These are phyloP conservation scores for Panonychus citri DNA, from an alignment of 1,140 invertebrate species.

Conservation along the genomic window DNA sequence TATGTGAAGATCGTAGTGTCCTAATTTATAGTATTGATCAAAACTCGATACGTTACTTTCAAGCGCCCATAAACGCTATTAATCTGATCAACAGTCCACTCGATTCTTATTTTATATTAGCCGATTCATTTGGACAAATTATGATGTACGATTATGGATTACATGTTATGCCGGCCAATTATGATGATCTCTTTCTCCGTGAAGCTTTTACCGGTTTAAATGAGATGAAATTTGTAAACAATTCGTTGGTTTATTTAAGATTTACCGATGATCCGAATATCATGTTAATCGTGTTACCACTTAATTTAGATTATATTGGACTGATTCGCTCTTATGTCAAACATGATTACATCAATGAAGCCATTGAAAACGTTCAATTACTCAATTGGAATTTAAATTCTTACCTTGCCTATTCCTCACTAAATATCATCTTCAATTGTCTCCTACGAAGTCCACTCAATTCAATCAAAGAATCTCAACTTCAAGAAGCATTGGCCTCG, in stretches of 20 bases:
- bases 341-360: slow-evolving; percentile 10
- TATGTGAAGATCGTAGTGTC: slow-evolving; percentile 8
- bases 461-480: slow-evolving; percentile 3
- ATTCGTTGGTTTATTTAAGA: background rate
- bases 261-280: background rate
- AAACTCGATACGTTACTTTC: slow-evolving; percentile 5
- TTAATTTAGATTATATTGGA: background rate
- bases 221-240: background rate
- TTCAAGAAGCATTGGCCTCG: slow-evolving; percentile 12
- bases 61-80: slow-evolving; percentile 3
- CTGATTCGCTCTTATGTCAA: slow-evolving; percentile 12
- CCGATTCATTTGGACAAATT: slow-evolving; percentile 3
- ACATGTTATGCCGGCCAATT: slow-evolving; percentile 7
- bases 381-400: slow-evolving; percentile 12
- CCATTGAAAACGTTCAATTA: slow-evolving; percentile 9
- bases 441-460: slow-evolving; percentile 11
- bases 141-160: slow-evolving; percentile 8
- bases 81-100: slow-evolving; percentile 1
- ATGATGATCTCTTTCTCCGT: background rate
- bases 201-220: background rate
- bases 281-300: background rate
- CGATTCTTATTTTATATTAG: slow-evolving; percentile 6
- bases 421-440: slow-evolving; percentile 12
- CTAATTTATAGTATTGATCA: slow-evolving; percentile 7
- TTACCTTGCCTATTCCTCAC: slow-evolving; percentile 9